Evolutionary conservation across 2,113 vertebrate species (phyloP).

Genomic region (Syngnathus scovelli): DNA sequence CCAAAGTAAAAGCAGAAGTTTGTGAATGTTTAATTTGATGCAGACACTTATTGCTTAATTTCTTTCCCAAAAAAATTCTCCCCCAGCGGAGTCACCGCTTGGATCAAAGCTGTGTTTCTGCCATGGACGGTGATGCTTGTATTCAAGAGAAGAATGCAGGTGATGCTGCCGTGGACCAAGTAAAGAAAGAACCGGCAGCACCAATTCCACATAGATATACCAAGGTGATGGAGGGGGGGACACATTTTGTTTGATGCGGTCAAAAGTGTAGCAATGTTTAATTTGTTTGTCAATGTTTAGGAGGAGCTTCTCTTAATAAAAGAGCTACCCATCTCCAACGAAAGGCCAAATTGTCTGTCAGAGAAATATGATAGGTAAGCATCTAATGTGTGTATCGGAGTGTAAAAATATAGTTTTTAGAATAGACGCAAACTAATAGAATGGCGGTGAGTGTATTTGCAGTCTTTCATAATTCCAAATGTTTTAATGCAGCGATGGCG

Average conservation of each 20-base stretch:
- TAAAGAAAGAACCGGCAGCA: constrained; percentile 53
- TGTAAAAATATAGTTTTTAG: background rate
- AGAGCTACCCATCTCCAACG: constrained; percentile 86
- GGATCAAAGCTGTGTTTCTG: constrained; percentile 33
- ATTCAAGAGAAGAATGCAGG: constrained; percentile 74
- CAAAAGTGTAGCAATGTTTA: background rate
- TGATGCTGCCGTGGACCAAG: constrained; percentile 68
- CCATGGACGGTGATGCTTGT: constrained; percentile 86
- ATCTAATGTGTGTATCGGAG: background rate
- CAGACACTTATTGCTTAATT: background rate
- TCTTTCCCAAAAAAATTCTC: background rate
- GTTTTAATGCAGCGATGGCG: constrained; percentile 79
- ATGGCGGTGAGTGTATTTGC: background rate
- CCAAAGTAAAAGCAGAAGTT: too few relatives aligned
- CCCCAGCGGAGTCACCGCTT: constrained; percentile 32
- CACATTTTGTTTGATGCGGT: background rate
- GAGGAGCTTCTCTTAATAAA: constrained; percentile 95
- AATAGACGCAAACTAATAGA: background rate
- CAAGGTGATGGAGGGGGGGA: constrained; percentile 71
- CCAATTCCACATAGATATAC: constrained; percentile 81
- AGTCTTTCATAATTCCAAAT: background rate
- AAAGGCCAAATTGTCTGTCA: constrained; percentile 89
- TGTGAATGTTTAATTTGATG: too few relatives aligned
- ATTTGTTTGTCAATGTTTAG: constrained; percentile 58
- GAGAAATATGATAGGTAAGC: constrained; percentile 96